Base-by-base conservation (phyloP, 2,888 invertebrate genomes). In the Synanthedon formicaeformis region DNA sequence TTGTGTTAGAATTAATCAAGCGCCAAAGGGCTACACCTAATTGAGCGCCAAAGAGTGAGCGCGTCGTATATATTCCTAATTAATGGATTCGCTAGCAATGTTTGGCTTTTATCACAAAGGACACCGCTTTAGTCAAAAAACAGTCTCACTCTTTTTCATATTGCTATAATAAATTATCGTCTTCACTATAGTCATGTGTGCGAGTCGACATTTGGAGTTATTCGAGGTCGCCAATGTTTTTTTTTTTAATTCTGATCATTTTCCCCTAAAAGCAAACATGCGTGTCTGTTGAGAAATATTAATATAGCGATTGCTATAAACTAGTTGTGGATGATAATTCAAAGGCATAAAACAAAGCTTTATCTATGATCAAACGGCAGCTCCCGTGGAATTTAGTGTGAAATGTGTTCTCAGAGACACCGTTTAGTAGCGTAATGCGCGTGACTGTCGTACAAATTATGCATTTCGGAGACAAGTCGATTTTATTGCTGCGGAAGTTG, bases 391-490 rank as follows among this genome's bases (percentile, higher is more conserved):
- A 77, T 82, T 81, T 78, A 84, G 84, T 85, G 85, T 86, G 83
- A 85, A 87, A 84, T 84, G 85, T 85, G 81, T 84, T 84, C 79
- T 75, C 71, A 75, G 74, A 81, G 83, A 84, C 85, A 86, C 85
- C 84, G 79, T 87, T 86, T 87, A 86, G 85, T 81, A 82, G 77
- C 81, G 73, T 81, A 77, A 78, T 76, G 78, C 84, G 84, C 85
- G 86, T 86, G 86, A 84, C 86, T 81, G 73, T 71, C 72, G 73
- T 86, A 86, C 86, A 81, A 85, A 87, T 86, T 83, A 85, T 86
- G 82, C 86, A 80, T 85, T 85, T 85, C 70, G 74, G 78, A 75
- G 82, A 82, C 84, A 80, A 77, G 80, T 76, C 78, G 80, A 81
- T 81, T 86, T 87, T 86, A 87, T 84, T 81, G 75, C 81, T 65